A percentile compares a stretch with the other conserved stretches of the same genome.
Evolutionary conservation across 2,797 vertebrate species (phyloP).

Genomic region (Philypnodon macrostomus): DNA sequence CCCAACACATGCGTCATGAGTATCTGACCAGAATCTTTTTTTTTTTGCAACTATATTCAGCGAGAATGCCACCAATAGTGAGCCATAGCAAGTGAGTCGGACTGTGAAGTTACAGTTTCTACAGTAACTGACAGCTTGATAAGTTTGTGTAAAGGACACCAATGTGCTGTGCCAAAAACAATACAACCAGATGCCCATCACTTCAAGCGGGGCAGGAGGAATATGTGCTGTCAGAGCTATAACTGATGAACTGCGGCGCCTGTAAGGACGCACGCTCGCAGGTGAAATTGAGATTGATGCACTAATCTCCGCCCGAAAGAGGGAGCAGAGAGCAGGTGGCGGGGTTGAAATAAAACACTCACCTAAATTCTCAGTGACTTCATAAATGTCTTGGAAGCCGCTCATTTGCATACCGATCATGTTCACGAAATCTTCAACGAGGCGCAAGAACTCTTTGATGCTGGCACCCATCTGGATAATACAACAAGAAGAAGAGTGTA

Average conservation of each 20-base stretch:
- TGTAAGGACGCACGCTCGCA: conserved; percentile 23
- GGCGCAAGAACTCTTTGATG: conserved; percentile 87
- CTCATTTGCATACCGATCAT: conserved; percentile 95
- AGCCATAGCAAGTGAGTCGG: conserved; percentile 20
- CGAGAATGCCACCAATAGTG: conserved; percentile 28
- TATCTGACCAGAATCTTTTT: conserved; percentile 11
- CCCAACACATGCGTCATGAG: conserved; percentile 24
- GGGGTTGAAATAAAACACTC: conserved; percentile 64
- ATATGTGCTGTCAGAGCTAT: conserved; percentile 37
- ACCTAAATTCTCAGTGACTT: conserved; percentile 98
- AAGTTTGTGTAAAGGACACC: conserved; percentile 22
- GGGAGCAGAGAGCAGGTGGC: conserved; percentile 36
- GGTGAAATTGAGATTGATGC: conserved; percentile 51
- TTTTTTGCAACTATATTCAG: conserved; percentile 17
- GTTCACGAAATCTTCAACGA: conserved; percentile 93
- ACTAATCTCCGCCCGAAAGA: conserved; percentile 17
- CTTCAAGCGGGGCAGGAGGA: conserved; percentile 12
- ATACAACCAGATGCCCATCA: conserved; percentile 14
- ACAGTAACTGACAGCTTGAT: conserved; percentile 19
- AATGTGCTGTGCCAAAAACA: conserved; percentile 17
- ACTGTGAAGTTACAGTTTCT: conserved; percentile 25
- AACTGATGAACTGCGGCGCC: conserved; percentile 32
- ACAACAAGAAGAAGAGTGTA: conserved; percentile 12
- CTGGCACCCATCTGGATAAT: conserved; percentile 86
- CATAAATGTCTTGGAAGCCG: conserved; percentile 94